phyloP scores from a whole-genome alignment of 2,113 vertebrate species.

The Varanus salvator region DNA sequence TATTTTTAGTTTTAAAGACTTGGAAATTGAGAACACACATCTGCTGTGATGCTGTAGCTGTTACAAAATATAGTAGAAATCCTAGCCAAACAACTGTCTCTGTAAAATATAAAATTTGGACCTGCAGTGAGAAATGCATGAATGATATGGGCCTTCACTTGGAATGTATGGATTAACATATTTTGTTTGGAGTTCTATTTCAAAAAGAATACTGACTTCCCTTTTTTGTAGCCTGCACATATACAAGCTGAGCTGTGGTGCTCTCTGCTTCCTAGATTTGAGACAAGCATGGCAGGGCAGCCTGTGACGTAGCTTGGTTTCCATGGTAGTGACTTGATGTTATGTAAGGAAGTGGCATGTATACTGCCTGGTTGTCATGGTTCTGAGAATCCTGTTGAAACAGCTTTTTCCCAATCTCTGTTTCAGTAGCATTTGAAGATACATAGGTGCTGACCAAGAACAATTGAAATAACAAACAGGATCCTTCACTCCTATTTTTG shows the following conservation, averaged over 20 bases:
- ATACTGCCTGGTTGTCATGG: constrained; percentile 54
- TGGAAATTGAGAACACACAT: background rate
- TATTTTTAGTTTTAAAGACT: constrained; percentile 5
- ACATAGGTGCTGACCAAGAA: background rate
- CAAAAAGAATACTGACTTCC: background rate
- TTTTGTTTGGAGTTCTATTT: background rate
- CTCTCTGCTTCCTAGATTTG: constrained; percentile 1
- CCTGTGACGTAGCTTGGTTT: constrained; percentile 57
- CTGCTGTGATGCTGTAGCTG: background rate
- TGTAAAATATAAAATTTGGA: rapidly evolving
- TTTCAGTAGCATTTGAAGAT: constrained; percentile 35
- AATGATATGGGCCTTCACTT: background rate
- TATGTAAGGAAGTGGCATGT: constrained; percentile 59
- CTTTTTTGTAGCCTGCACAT: background rate
- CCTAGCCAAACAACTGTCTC: background rate
- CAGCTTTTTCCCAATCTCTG: constrained; percentile 18
- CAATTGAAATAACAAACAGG: background rate
- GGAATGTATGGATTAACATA: background rate
- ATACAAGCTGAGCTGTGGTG: background rate
- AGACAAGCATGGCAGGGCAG: background rate
- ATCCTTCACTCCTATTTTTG: background rate
- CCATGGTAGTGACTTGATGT: constrained; percentile 61
- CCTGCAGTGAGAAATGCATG: background rate
- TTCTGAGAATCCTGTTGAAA: constrained; percentile 41
- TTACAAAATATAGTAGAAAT: background rate